phyloP scores from a whole-genome alignment of 2,113 vertebrate species.

The Ceyx cyanopectus region DNA sequence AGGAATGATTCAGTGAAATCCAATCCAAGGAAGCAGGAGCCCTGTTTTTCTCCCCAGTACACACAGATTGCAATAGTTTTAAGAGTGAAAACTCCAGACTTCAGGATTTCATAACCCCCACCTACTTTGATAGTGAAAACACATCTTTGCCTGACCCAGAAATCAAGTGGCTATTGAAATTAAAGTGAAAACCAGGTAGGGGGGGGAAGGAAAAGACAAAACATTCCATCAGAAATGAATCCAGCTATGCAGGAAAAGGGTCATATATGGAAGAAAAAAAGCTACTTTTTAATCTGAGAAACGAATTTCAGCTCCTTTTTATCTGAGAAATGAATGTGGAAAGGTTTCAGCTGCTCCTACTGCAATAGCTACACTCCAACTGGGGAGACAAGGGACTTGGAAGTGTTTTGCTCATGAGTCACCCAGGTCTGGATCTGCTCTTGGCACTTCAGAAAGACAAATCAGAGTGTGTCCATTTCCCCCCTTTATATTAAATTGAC shows the following conservation, averaged over 20 bases:
- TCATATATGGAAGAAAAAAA: background rate
- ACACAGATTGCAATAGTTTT: background rate
- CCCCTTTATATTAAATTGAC: background rate
- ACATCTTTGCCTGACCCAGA: background rate
- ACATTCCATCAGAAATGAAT: background rate
- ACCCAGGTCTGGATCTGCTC: background rate
- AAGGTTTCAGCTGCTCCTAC: background rate
- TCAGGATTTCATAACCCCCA: background rate
- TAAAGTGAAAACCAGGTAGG: accelerated
- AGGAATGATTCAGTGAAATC: too few relatives aligned
- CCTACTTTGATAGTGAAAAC: background rate
- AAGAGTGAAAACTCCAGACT: background rate
- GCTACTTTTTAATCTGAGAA: background rate
- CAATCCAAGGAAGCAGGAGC: background rate
- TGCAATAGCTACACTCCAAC: background rate
- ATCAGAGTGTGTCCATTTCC: background rate
- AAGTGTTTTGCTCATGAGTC: background rate
- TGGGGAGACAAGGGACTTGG: background rate
- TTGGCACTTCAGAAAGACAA: background rate
- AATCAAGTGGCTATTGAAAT: background rate
- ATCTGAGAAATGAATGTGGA: background rate
- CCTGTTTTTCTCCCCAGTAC: background rate
- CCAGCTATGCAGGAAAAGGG: background rate
- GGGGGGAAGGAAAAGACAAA: background rate
- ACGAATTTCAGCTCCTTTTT: background rate